Base-by-base conservation (phyloP, 2,888 invertebrate genomes). In the Chouioia cunea region DNA sequence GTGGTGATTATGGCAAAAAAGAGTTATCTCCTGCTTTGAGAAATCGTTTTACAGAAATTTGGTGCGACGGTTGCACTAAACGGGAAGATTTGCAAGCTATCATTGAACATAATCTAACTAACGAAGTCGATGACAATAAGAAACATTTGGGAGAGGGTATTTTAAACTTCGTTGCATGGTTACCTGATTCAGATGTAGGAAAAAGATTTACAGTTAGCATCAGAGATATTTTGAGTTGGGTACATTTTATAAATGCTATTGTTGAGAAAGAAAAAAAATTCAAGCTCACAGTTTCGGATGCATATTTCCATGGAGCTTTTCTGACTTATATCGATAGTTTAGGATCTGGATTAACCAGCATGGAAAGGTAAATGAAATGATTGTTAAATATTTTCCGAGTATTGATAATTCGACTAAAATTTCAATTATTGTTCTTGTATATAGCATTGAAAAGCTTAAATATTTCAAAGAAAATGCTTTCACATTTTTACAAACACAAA, bases 1-100 rank as follows among this genome's bases (percentile, higher is more conserved):
- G 99, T 14, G 99, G 99, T 0, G 99, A 99, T 88, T 99, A 95
- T 84, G 99, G 99, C 2, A 99, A 99, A 85, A 99, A 99, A 83
- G 99, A 99, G 89, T 88, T 99, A 12, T 99, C 99, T 0, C 98
- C 98, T 0, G 99, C 99, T 0, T 87, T 99, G 60, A 89, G 99
- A 62, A 99, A 99, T 88, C 91, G 99, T 58, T 97, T 99, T 79
- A 99, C 99, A 0, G 99, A 99, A 88, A 96, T 99, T 81, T 99
- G 99, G 99, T 98, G 98, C 81, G 94, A 93, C 67, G 90, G 91
- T 60, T 93, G 92, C 12, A 90, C 90, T 16, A 88, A 91, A 23
- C 87, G 90, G 64, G 88, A 90, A 15, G 98, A 99, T 86, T 87
- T 97, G 50, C 86, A 92, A 15, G 87, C 89, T 65, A 97, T 99